Conservation (phyloP, 1,140 invertebrate genomes). For the Heliothis virescens region DNA sequence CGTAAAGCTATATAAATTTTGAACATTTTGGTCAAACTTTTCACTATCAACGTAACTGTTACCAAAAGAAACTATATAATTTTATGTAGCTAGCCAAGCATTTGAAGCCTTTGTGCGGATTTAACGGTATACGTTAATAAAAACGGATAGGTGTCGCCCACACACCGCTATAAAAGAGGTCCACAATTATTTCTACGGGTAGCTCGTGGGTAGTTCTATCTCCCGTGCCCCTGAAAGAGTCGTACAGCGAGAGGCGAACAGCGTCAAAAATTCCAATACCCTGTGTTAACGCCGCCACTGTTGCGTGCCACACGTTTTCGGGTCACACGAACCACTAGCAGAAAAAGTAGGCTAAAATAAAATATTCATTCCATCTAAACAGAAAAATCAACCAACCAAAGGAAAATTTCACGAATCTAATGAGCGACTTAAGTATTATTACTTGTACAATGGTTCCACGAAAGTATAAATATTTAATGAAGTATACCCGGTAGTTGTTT, state of each 20-base stretch:
- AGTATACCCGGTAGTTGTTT: slow-evolving; percentile 16
- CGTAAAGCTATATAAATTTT: neutral
- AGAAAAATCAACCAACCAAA: slow-evolving; percentile 25
- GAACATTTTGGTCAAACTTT: neutral
- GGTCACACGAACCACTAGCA: slow-evolving; percentile 66
- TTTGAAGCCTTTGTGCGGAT: slow-evolving; percentile 50
- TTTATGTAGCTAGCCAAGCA: slow-evolving; percentile 30
- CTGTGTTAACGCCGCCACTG: slow-evolving; percentile 44
- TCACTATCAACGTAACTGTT: neutral
- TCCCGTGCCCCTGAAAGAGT: slow-evolving; percentile 54
- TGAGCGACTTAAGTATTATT: slow-evolving; percentile 19
- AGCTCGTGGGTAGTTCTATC: slow-evolving; percentile 25
- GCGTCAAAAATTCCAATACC: slow-evolving; percentile 64
- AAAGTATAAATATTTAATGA: slow-evolving; percentile 27
- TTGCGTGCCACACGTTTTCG: slow-evolving; percentile 69
- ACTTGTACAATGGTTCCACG: neutral
- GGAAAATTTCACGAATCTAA: slow-evolving; percentile 20
- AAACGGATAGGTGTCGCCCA: slow-evolving; percentile 52
- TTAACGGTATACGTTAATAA: slow-evolving; percentile 51
- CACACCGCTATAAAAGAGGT: slow-evolving; percentile 49
- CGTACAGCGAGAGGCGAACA: slow-evolving; percentile 51
- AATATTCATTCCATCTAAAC: slow-evolving; percentile 60
- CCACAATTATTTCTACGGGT: slow-evolving; percentile 52
- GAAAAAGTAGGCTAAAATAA: slow-evolving; percentile 64
- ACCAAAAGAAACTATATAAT: slow-evolving; percentile 44